Conservation (phyloP, 2,797 vertebrate genomes). For the Melanotaenia boesemani region DNA sequence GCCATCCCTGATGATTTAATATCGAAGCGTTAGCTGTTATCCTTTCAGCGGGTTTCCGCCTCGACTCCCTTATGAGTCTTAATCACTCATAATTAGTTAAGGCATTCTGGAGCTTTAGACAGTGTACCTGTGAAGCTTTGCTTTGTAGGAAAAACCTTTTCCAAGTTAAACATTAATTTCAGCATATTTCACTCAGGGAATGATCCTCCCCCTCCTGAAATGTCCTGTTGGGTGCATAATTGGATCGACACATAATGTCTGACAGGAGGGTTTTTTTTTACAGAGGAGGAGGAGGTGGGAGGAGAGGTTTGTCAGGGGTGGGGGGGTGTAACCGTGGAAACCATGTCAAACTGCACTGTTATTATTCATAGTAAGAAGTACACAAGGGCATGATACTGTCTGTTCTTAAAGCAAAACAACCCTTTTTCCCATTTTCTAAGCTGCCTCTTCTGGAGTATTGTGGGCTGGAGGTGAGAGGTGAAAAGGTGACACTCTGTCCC, state of each 20-base stretch:
- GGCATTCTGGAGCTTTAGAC: constrained; percentile 71
- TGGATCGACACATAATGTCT: constrained; percentile 79
- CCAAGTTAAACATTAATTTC: constrained; percentile 79
- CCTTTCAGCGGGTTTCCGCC: constrained; percentile 75
- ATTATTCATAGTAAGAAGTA: constrained; percentile 65
- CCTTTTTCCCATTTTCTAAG: constrained; percentile 20
- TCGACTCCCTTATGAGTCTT: constrained; percentile 74
- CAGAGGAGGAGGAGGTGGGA: constrained; percentile 58
- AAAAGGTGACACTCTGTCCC: constrained; percentile 50
- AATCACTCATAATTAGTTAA: constrained; percentile 85
- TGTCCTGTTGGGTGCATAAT: constrained; percentile 80
- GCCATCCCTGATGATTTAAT: constrained; percentile 79
- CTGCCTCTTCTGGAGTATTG: constrained; percentile 23
- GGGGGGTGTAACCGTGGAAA: constrained; percentile 69
- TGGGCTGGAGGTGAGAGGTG: constrained; percentile 46
- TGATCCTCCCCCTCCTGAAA: constrained; percentile 72
- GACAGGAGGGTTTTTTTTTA: constrained; percentile 65
- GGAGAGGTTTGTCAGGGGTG: constrained; percentile 43
- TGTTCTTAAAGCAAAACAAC: constrained; percentile 59
- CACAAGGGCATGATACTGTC: constrained; percentile 48
- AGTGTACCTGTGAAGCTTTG: constrained; percentile 69
- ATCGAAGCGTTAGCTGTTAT: constrained; percentile 70
- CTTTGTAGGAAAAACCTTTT: constrained; percentile 72
- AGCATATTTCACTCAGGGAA: constrained; percentile 71
- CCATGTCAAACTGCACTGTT: constrained; percentile 65